Evolutionary conservation across 2,797 vertebrate species (phyloP).

Genomic region (Mionectes olivaceus): DNA sequence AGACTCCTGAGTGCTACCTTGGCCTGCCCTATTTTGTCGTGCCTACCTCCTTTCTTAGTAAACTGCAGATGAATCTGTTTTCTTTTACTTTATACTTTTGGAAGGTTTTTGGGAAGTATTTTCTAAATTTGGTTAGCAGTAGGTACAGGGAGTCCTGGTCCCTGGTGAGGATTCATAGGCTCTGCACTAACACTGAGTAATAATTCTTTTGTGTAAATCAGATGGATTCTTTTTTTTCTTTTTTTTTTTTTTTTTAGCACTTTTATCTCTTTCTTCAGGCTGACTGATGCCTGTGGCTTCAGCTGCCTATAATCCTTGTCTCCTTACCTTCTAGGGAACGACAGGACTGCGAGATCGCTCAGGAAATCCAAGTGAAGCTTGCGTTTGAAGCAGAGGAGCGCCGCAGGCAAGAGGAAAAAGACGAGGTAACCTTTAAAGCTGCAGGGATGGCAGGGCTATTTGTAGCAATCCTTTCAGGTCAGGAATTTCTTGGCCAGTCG

Average conservation of each 20-base stretch:
- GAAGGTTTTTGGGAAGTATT: not conserved
- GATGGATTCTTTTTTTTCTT: not conserved
- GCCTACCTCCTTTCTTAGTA: not conserved
- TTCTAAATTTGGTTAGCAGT: not conserved
- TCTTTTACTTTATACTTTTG: not conserved
- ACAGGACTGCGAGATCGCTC: slow-evolving; percentile 93
- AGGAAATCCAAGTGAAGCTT: slow-evolving; percentile 95
- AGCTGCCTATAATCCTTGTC: slow-evolving; percentile 7
- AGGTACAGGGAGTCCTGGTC: not conserved
- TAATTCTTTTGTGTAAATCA: slow-evolving; percentile 19
- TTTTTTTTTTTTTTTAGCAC: not conserved
- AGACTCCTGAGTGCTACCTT: not conserved
- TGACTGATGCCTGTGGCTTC: not conserved
- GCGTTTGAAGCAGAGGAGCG: slow-evolving; percentile 90
- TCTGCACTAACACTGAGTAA: not conserved
- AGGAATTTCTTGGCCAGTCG: not conserved
- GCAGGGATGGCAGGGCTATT: not conserved
- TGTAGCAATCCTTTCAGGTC: not conserved
- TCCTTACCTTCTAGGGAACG: slow-evolving; percentile 82
- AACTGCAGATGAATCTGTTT: not conserved
- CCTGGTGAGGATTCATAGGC: not conserved
- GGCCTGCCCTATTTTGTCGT: not conserved
- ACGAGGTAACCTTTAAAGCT: slow-evolving; percentile 82
- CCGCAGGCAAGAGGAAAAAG: slow-evolving; percentile 92
- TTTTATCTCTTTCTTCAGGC: not conserved